phyloP scores from a whole-genome alignment of 2,888 invertebrate species.

The Griposia aprilina region DNA sequence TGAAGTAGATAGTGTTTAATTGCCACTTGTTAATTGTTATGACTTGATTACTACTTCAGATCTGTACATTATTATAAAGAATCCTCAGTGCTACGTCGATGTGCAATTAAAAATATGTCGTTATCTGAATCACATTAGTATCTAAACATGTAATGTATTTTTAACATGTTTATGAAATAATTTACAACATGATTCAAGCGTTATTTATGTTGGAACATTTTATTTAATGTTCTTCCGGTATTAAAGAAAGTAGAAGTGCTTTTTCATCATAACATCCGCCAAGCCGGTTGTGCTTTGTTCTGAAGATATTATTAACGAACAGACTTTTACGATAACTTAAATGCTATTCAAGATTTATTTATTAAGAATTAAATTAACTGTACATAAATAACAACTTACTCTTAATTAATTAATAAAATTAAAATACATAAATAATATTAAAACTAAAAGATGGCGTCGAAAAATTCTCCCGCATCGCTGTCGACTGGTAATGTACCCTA shows the following conservation, averaged over 20 bases:
- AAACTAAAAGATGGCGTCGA: too few species aligned
- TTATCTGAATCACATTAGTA: not conserved
- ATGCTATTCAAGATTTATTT: too few species aligned
- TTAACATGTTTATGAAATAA: not conserved
- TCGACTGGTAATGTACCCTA: too few species aligned
- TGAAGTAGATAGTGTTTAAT: not conserved
- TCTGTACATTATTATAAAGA: too few species aligned
- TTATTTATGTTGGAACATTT: conserved; percentile 8
- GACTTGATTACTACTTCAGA: not conserved
- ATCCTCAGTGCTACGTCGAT: not conserved
- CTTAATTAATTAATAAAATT: too few species aligned
- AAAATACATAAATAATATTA: too few species aligned
- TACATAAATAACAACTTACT: too few species aligned
- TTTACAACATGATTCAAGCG: not conserved
- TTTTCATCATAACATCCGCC: conserved; percentile 25
- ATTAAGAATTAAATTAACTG: too few species aligned
- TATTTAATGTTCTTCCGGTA: conserved; percentile 12
- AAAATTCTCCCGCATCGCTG: too few species aligned
- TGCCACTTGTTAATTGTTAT: not conserved
- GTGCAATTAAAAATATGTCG: not conserved
- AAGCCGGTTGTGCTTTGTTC: conserved; percentile 1
- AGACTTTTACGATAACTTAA: not conserved
- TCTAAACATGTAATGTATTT: not conserved
- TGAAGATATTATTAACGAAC: not conserved
- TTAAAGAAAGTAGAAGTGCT: conserved; percentile 8